Conservation (phyloP, 2,888 invertebrate genomes). For the Rhamnusium bicolor region DNA sequence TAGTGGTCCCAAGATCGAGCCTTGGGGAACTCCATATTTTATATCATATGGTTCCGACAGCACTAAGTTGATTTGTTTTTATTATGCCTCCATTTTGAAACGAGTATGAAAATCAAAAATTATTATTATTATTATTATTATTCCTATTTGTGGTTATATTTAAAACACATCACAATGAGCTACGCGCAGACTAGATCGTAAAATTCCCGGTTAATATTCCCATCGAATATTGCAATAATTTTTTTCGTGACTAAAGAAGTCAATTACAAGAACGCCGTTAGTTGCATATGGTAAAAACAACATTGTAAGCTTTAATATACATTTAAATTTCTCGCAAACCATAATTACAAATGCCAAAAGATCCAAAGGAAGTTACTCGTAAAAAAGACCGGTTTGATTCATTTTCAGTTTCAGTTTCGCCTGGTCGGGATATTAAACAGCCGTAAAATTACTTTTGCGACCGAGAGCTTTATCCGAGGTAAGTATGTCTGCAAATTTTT, state of each 20-base stretch:
- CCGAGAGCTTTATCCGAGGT: background rate
- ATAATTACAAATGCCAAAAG: slow-evolving; percentile 20
- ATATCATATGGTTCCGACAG: too few species aligned
- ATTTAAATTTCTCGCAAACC: slow-evolving; percentile 28
- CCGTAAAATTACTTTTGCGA: slow-evolving; percentile 34
- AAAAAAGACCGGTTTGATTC: slow-evolving; percentile 50
- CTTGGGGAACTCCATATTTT: too few species aligned
- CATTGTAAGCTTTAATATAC: slow-evolving; percentile 26
- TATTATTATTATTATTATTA: too few species aligned
- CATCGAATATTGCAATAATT: background rate
- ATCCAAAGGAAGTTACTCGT: background rate
- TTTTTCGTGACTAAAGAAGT: slow-evolving; percentile 6
- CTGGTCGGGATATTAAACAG: slow-evolving; percentile 36
- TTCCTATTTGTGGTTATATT: background rate
- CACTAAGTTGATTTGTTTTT: too few species aligned
- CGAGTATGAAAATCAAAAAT: too few species aligned
- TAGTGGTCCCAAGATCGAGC: too few species aligned
- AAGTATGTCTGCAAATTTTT: background rate
- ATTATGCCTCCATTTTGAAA: too few species aligned
- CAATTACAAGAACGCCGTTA: slow-evolving; percentile 6
- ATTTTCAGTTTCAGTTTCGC: slow-evolving; percentile 53
- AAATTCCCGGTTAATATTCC: slow-evolving; percentile 4
- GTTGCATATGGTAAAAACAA: slow-evolving; percentile 9
- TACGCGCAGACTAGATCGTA: background rate
- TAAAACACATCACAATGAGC: background rate